Percentiles rank a stretch among this genome's conserved stretches.
Evolutionary conservation across 2,797 vertebrate genomes (phyloP).

Genomic region (Ctenopoma multispine): DNA sequence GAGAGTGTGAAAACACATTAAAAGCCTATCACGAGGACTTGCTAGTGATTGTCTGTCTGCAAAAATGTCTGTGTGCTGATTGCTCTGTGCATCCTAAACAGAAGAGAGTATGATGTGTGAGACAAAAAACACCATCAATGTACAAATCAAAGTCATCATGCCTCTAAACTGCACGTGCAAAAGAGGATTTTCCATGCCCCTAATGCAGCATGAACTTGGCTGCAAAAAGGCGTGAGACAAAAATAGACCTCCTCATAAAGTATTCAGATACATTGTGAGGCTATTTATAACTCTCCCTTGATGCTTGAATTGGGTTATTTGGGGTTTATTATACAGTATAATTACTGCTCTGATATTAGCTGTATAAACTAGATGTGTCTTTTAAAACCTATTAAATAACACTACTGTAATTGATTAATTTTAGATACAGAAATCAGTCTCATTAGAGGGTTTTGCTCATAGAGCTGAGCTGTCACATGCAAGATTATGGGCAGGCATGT

Average conservation of each 20-base stretch:
- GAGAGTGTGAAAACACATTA: slow-evolving; percentile 51
- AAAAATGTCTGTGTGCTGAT: not conserved
- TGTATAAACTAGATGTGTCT: slow-evolving; percentile 20
- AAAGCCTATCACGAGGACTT: slow-evolving; percentile 8
- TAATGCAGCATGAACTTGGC: slow-evolving; percentile 52
- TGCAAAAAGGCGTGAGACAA: slow-evolving; percentile 38
- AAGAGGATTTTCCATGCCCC: slow-evolving; percentile 55
- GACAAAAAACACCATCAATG: slow-evolving; percentile 25
- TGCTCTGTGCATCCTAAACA: slow-evolving; percentile 17
- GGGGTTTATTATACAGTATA: slow-evolving; percentile 42
- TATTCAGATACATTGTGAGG: slow-evolving; percentile 70
- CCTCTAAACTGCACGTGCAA: slow-evolving; percentile 29
- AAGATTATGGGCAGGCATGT: slow-evolving; percentile 61
- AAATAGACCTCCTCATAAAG: slow-evolving; percentile 76
- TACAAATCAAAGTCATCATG: slow-evolving; percentile 23
- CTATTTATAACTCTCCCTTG: slow-evolving; percentile 66
- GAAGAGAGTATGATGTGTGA: not conserved
- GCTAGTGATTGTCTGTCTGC: slow-evolving; percentile 7
- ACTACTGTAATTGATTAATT: slow-evolving; percentile 46
- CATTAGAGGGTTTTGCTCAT: slow-evolving; percentile 23
- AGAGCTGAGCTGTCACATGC: slow-evolving; percentile 54
- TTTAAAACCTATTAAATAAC: slow-evolving; percentile 45
- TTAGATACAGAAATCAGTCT: slow-evolving; percentile 32
- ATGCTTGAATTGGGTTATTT: slow-evolving; percentile 66
- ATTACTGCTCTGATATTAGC: slow-evolving; percentile 49